phyloP scores from a whole-genome alignment of 2,113 vertebrate genomes.

The Larimichthys crocea region DNA sequence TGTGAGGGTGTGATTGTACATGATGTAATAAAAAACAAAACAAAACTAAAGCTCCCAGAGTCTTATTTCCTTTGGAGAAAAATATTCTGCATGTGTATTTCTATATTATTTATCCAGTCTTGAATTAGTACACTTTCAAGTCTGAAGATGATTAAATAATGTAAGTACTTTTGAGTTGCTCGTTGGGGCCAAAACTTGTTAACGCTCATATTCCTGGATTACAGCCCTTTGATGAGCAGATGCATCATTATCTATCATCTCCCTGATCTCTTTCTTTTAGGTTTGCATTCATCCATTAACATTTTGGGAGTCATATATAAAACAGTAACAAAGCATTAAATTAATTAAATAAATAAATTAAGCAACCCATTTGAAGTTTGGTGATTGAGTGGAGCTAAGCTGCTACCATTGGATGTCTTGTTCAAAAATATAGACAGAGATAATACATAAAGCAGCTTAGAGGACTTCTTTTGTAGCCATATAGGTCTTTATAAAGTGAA shows the following conservation, averaged over 20 bases:
- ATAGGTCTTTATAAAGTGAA: not conserved
- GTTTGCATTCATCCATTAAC: slow-evolving; percentile 14
- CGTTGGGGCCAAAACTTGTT: slow-evolving; percentile 22
- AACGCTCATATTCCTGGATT: slow-evolving; percentile 1
- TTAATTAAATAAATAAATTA: slow-evolving; percentile 31
- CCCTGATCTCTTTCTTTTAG: slow-evolving; percentile 6
- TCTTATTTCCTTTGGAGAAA: not conserved
- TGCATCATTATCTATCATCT: slow-evolving; percentile 26
- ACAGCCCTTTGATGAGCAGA: slow-evolving; percentile 34
- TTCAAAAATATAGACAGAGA: not conserved
- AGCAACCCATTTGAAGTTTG: slow-evolving; percentile 11
- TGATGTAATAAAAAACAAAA: not conserved
- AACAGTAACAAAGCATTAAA: slow-evolving; percentile 31
- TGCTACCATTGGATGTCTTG: not conserved
- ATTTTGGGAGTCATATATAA: slow-evolving; percentile 25
- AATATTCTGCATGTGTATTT: not conserved
- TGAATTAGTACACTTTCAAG: slow-evolving; percentile 4
- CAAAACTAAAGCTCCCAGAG: not conserved
- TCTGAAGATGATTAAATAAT: slow-evolving; percentile 24
- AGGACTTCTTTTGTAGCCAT: slow-evolving; percentile 9
- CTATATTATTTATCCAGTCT: slow-evolving; percentile 1
- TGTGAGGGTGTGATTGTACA: not conserved
- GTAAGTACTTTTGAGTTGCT: not conserved
- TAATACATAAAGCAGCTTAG: slow-evolving; percentile 19
- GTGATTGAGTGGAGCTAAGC: slow-evolving; percentile 13